phyloP scores from a whole-genome alignment of 2,888 invertebrate species.

The Nowickia ferox region DNA sequence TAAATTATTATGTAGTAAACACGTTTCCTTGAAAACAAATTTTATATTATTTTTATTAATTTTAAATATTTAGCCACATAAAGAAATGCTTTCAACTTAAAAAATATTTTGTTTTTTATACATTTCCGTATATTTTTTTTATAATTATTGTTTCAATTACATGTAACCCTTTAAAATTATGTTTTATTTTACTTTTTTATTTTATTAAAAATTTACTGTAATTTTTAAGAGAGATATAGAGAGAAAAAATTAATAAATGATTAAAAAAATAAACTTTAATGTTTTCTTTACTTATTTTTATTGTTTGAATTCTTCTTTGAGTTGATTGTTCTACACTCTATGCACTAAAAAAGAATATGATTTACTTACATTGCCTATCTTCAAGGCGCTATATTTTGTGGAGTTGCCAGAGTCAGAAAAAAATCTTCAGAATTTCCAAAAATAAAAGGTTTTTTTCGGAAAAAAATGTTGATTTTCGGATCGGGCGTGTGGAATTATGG shows the following conservation, averaged over 20 bases:
- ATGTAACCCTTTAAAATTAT: conserved; percentile 24
- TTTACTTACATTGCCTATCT: not conserved
- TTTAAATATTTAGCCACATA: conserved; percentile 1
- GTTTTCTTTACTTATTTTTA: not conserved
- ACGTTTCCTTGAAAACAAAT: conserved; percentile 15
- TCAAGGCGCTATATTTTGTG: not conserved
- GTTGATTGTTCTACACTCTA: not conserved
- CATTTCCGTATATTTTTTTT: not conserved
- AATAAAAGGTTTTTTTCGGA: not conserved
- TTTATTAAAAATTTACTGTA: conserved; percentile 55
- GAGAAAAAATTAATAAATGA: conserved; percentile 57
- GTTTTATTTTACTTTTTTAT: conserved; percentile 35
- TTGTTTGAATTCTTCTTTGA: not conserved
- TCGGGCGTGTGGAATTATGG: too few species aligned
- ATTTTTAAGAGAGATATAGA: conserved; percentile 52
- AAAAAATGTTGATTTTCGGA: too few species aligned
- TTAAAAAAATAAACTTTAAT: not conserved
- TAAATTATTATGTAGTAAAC: conserved; percentile 7
- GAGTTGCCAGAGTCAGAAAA: not conserved
- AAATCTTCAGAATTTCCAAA: not conserved
- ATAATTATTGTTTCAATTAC: conserved; percentile 36
- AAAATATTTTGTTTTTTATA: conserved; percentile 31
- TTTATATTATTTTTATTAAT: conserved; percentile 28
- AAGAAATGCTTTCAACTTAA: conserved; percentile 4
- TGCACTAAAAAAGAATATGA: not conserved